Percentiles rank a stretch among this genome's conserved stretches.
phyloP scores from a whole-genome alignment of 2,113 vertebrate species.

The Psilopogon haemacephalus region DNA sequence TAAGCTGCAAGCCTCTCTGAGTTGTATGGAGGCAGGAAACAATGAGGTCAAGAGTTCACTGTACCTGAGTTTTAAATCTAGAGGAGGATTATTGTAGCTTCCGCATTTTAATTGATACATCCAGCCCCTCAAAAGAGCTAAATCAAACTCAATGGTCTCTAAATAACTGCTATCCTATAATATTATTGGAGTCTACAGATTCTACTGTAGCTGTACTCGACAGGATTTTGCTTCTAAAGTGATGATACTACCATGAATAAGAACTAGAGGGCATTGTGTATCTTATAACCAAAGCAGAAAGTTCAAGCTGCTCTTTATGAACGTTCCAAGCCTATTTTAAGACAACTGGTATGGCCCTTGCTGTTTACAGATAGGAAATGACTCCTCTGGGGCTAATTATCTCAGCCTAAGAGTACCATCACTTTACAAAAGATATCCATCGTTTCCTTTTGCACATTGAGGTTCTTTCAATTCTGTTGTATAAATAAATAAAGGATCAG shows the following conservation, averaged over 20 bases:
- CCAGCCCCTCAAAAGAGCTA: constrained; percentile 45
- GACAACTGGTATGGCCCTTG: constrained; percentile 33
- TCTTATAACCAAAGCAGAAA: constrained; percentile 30
- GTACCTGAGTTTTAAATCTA: constrained; percentile 44
- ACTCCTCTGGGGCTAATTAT: constrained; percentile 46
- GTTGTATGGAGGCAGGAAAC: background rate
- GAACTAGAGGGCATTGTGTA: constrained; percentile 72
- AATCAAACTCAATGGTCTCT: constrained; percentile 62
- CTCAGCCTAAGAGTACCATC: background rate
- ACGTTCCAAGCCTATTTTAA: constrained; percentile 29
- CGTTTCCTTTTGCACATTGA: background rate
- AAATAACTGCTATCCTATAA: constrained; percentile 47
- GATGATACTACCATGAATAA: constrained; percentile 52
- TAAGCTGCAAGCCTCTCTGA: constrained; percentile 8
- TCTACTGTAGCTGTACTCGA: constrained; percentile 1
- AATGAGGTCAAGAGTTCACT: constrained; percentile 22
- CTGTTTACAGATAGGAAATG: constrained; percentile 39
- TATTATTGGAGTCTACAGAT: constrained; percentile 1
- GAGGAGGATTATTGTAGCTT: constrained; percentile 16
- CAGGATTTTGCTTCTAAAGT: constrained; percentile 5
- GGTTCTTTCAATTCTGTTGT: background rate
- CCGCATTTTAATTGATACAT: constrained; percentile 40
- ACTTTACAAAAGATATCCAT: background rate
- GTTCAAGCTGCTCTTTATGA: background rate
- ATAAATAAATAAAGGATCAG: background rate